Conservation (phyloP, 2,888 invertebrate species). For the Abrostola triplasia region DNA sequence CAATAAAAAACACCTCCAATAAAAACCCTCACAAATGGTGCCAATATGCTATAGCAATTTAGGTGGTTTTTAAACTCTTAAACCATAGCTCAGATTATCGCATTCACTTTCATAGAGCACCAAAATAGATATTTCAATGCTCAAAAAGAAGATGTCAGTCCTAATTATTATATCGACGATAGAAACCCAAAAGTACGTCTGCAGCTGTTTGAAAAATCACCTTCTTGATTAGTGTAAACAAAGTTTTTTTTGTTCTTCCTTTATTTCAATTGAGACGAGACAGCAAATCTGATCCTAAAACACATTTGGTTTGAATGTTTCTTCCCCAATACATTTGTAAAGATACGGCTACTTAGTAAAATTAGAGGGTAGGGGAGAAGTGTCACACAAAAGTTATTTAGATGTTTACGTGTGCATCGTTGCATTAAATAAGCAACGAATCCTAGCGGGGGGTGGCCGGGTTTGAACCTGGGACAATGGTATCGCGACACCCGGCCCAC, state of each 20-base stretch:
- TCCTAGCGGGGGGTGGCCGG: conserved; percentile 79
- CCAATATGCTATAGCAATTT: background rate
- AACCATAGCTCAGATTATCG: background rate
- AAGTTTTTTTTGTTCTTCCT: conserved; percentile 33
- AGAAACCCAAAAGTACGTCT: background rate
- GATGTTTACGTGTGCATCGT: conserved; percentile 88
- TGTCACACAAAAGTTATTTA: conserved; percentile 88
- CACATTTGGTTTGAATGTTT: conserved; percentile 78
- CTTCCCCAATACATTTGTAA: conserved; percentile 82
- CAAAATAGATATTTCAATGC: too few species aligned
- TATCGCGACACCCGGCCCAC: conserved; percentile 80
- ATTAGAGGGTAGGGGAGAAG: conserved; percentile 86
- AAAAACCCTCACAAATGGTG: background rate
- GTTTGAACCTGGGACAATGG: conserved; percentile 81
- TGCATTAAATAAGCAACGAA: conserved; percentile 88
- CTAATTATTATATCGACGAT: conserved; percentile 1
- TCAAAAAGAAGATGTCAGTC: background rate
- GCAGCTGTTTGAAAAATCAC: conserved; percentile 25
- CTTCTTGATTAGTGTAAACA: conserved; percentile 28
- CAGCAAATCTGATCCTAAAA: conserved; percentile 73
- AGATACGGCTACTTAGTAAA: conserved; percentile 87
- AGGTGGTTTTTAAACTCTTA: too few species aligned
- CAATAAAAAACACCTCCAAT: background rate
- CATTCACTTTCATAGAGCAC: background rate
- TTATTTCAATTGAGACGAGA: conserved; percentile 55